Evolutionary conservation across 2,888 invertebrate genomes (phyloP).

Genomic region (Ellobium chinense): DNA sequence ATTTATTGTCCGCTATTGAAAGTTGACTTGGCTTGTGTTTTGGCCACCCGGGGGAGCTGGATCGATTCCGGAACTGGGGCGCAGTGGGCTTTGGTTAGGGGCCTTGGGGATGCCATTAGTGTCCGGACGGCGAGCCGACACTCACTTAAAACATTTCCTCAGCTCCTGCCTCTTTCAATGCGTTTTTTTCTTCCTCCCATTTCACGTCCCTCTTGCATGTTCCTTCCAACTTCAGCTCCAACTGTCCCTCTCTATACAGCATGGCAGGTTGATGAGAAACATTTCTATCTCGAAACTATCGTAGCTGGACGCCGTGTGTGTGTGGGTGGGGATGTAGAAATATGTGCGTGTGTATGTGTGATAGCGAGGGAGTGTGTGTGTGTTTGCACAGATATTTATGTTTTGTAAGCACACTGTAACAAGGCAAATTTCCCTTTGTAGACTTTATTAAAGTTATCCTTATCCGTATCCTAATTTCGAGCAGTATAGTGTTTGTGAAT

Average conservation of each 20-base stretch:
- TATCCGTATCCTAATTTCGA: no score
- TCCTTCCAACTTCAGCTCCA: background rate
- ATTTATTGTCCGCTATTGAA: conserved; percentile 11
- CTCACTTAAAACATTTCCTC: conserved; percentile 13
- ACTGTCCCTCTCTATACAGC: background rate
- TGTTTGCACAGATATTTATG: no score
- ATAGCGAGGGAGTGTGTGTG: no score
- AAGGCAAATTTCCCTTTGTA: no score
- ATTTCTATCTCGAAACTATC: no score
- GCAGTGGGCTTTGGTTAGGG: background rate
- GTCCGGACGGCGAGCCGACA: background rate
- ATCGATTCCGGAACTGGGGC: conserved; percentile 15
- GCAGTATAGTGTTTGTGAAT: no score
- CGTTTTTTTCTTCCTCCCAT: background rate
- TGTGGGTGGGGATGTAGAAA: no score
- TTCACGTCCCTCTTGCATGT: background rate
- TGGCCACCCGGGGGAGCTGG: background rate
- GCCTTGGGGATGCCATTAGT: conserved; percentile 14
- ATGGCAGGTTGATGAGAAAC: no score
- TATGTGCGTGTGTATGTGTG: no score
- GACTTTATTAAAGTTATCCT: no score
- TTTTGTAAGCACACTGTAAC: no score
- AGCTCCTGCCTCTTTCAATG: background rate
- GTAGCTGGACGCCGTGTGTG: no score
- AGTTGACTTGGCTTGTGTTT: conserved; percentile 12